These are phyloP conservation scores for cattle (Bos taurus) DNA, from an alignment of 2,113 vertebrate species.

Conservation along the genomic window ARS-UCD2.0 NC_037335.1:24834001-24834500, in stretches of 20 bases:
- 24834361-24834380: no score
- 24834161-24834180: not conserved
- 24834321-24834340: not conserved
- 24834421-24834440: not conserved
- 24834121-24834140: not conserved
- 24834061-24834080: not conserved
- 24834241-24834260: not conserved
- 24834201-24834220: not conserved
- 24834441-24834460: not conserved
- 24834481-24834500: not conserved
- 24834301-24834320: not conserved
- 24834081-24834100: not conserved
- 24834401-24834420: not conserved
- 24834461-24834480: not conserved
- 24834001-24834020: not conserved
- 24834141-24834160: not conserved
- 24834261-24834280: not conserved
- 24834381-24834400: no score
- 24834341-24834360: not conserved
- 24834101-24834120: not conserved
- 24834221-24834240: not conserved
- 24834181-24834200: not conserved
- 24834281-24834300: not conserved
- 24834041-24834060: not conserved
- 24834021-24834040: not conserved